Percentiles rank a stretch among this genome's conserved stretches.
phyloP scores from a whole-genome alignment of 1,140 invertebrate genomes.

The Drosophila nikananu region DNA sequence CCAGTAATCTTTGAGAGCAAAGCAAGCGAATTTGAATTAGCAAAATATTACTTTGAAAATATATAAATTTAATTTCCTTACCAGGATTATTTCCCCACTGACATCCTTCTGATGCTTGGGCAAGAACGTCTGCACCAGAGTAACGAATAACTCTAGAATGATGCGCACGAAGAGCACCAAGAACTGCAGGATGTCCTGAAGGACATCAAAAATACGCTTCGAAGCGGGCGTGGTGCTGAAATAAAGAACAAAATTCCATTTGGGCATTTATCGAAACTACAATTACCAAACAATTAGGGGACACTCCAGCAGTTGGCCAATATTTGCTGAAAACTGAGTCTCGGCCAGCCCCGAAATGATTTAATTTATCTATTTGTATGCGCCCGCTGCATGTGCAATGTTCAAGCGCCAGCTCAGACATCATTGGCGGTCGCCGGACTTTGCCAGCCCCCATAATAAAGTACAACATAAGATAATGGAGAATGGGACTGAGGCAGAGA shows the following conservation, averaged over 20 bases:
- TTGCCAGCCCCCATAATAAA: conserved; percentile 44
- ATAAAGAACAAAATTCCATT: conserved; percentile 14
- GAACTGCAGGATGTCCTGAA: conserved; percentile 73
- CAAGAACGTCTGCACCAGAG: conserved; percentile 42
- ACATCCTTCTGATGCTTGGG: conserved; percentile 87
- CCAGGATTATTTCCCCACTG: conserved; percentile 88
- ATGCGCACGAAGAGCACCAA: conserved; percentile 60
- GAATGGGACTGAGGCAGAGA: conserved; percentile 8
- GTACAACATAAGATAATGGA: conserved; percentile 61
- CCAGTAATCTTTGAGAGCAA: conserved; percentile 91
- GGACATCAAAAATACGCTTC: conserved; percentile 71
- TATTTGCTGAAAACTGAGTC: conserved; percentile 39
- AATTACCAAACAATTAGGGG: conserved; percentile 17
- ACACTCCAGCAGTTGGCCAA: conserved; percentile 32
- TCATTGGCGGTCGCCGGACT: conserved; percentile 47
- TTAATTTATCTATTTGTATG: conserved; percentile 71
- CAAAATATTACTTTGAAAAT: neutral
- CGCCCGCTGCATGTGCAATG: conserved; percentile 50
- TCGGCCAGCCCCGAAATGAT: conserved; percentile 30
- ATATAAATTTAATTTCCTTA: conserved; percentile 76
- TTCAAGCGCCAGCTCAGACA: conserved; percentile 42
- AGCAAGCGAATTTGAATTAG: neutral
- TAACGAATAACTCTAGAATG: conserved; percentile 55
- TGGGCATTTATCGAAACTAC: neutral
- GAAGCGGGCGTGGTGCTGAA: conserved; percentile 72